Base-by-base conservation (phyloP, 1,140 invertebrate genomes). In the Euglossa dilemma region DNA sequence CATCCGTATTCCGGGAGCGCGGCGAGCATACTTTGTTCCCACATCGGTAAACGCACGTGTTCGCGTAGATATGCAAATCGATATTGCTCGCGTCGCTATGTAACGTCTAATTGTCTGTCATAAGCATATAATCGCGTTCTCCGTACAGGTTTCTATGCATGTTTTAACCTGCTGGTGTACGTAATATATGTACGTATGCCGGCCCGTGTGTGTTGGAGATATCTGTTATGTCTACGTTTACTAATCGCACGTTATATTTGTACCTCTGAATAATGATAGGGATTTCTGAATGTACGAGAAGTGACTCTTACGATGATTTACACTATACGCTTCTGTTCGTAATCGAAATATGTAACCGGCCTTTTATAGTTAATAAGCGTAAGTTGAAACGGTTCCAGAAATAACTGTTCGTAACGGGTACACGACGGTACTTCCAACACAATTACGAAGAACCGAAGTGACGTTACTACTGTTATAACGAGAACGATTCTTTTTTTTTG, bases 51-150 rank as follows among this genome's bases (percentile, higher is more conserved):
- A 64, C 52, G 72, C 80, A 81, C 80, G 72, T 81, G 80, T 63
- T 67, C 43, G 63, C 72, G 54, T 20, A 59, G 72, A 75, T 82
- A 82, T 76, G 72, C 72, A 76, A 82, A 82, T 82, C 80, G 72
- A 82, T 82, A 82, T 67, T 76, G 56, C 20, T 63, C 63, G 52
- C 67, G 72, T 67, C 63, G 52, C 54, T 76, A 47, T 45, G 63
- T 82, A 81, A 52, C n/a, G 47, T 81, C 72, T 81, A 81, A 81
- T 81, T 81, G 80, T 80, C 78, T 80, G 78, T 81, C 72, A 67
- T 75, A 75, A 74, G 61, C 72, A 54, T 64, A 67, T 75, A 75
- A 81, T 57, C 80, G 63, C 18, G 61, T 75, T 66, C 79, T 7
- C 50, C 52, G 14, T 66, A 6, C 61, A 75, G 36, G 71, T 75